These are phyloP conservation scores for Zaprionus capensis DNA, from an alignment of 1,140 invertebrate genomes.

Conservation along the genomic window DNA sequence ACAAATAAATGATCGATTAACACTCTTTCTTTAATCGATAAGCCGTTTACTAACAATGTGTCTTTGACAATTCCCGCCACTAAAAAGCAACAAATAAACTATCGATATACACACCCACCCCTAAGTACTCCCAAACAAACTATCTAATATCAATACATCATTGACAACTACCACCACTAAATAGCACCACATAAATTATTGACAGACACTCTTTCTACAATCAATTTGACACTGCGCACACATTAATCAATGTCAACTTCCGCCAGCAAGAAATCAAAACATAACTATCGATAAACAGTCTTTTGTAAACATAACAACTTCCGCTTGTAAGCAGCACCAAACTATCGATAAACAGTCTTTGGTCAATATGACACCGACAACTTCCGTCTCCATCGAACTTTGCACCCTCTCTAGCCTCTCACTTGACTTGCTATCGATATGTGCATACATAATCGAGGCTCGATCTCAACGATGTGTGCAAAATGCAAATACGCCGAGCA, in stretches of 20 bases:
- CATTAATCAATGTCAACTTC: slow-evolving; percentile 14
- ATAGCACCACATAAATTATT: background rate
- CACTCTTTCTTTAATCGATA: background rate
- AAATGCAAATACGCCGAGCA: slow-evolving; percentile 61
- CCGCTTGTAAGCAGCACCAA: slow-evolving; percentile 11
- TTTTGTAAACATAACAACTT: slow-evolving; percentile 12
- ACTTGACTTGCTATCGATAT: slow-evolving; percentile 18
- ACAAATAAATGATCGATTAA: background rate
- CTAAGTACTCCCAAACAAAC: too few species aligned
- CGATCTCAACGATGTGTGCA: slow-evolving; percentile 65
- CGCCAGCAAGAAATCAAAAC: background rate
- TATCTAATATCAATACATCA: too few species aligned
- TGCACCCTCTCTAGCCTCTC: slow-evolving; percentile 36
- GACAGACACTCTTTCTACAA: background rate
- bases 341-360: background rate
- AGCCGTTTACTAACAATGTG: too few species aligned
- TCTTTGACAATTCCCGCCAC: too few species aligned
- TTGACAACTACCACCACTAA: too few species aligned
- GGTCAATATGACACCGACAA: slow-evolving; percentile 2
- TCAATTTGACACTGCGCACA: too few species aligned
- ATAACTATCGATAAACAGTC: background rate
- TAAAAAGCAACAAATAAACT: too few species aligned
- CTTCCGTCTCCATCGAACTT: slow-evolving; percentile 35
- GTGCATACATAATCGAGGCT: slow-evolving; percentile 32
- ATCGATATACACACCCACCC: too few species aligned